These are phyloP conservation scores for Zootoca vivipara DNA, from an alignment of 2,113 vertebrate species.

Conservation along the genomic window DNA sequence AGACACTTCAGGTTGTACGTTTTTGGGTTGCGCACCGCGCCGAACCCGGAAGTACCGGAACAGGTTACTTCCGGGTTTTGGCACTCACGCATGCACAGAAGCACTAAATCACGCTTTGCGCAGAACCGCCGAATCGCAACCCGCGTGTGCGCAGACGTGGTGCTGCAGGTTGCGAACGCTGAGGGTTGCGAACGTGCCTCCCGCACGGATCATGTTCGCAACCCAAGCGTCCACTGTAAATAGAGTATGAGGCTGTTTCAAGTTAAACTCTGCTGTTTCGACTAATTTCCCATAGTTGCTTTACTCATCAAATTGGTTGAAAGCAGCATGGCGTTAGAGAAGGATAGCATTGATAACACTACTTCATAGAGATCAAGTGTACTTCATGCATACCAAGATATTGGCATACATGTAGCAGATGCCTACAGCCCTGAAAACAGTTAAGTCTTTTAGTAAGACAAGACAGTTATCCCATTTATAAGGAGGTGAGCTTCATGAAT, in stretches of 20 bases:
- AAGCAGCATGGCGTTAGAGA: constrained; percentile 29
- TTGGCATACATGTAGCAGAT: constrained; percentile 45
- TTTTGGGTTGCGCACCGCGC: too few relatives aligned
- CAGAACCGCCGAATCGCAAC: too few relatives aligned
- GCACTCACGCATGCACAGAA: too few relatives aligned
- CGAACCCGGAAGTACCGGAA: too few relatives aligned
- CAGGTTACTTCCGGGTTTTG: too few relatives aligned
- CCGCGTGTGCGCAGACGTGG: too few relatives aligned
- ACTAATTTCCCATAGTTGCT: constrained; percentile 53
- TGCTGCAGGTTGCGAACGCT: too few relatives aligned
- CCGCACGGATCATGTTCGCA: too few relatives aligned
- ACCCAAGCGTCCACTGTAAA: too few relatives aligned
- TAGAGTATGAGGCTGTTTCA: constrained; percentile 28
- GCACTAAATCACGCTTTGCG: too few relatives aligned
- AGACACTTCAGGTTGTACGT: too few relatives aligned
- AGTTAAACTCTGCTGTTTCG: constrained; percentile 38
- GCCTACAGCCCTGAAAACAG: constrained; percentile 52
- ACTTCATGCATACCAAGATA: constrained; percentile 46
- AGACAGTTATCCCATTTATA: constrained; percentile 48
- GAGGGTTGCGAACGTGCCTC: too few relatives aligned
- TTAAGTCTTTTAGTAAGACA: constrained; percentile 27
- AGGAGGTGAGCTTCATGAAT: constrained; percentile 53
- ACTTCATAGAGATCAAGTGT: constrained; percentile 50
- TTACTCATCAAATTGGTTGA: neutral
- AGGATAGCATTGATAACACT: constrained; percentile 59